These are phyloP conservation scores for Pimpla rufipes DNA, from an alignment of 2,888 invertebrate species.

Conservation along the genomic window DNA sequence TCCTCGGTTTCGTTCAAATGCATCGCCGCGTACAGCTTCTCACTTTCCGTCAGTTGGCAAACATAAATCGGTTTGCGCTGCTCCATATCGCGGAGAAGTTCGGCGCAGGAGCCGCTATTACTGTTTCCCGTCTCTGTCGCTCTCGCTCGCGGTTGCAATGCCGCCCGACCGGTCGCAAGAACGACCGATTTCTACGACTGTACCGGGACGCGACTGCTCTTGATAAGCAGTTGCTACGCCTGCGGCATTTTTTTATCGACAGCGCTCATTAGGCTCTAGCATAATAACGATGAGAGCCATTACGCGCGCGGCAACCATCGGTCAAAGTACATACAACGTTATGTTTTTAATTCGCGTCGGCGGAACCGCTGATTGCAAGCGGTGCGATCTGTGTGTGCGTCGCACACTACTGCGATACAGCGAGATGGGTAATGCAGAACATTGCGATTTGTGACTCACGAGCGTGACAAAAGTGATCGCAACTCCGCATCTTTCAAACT, in stretches of 20 bases:
- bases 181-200: conserved; percentile 10
- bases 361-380: background rate
- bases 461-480: background rate
- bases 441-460: background rate
- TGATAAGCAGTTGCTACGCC: background rate
- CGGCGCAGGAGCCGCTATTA: background rate
- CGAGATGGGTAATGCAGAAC: conserved; percentile 7
- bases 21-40: conserved; percentile 78
- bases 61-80: conserved; percentile 50
- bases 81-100: conserved; percentile 6
- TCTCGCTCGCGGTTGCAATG: conserved; percentile 3
- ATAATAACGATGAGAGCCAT: background rate
- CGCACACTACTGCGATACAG: background rate
- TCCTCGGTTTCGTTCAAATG: conserved; percentile 83
- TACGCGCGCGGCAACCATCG: background rate
- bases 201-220: conserved; percentile 7
- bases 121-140: background rate
- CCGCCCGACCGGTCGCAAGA: background rate
- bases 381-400: background rate
- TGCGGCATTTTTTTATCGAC: conserved; percentile 14
- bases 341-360: conserved; percentile 4
- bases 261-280: background rate
- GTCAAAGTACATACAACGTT: background rate
- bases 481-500: background rate
- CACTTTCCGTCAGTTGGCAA: conserved; percentile 75